phyloP scores from a whole-genome alignment of 1,140 invertebrate species.

The Gryon sp. region DNA sequence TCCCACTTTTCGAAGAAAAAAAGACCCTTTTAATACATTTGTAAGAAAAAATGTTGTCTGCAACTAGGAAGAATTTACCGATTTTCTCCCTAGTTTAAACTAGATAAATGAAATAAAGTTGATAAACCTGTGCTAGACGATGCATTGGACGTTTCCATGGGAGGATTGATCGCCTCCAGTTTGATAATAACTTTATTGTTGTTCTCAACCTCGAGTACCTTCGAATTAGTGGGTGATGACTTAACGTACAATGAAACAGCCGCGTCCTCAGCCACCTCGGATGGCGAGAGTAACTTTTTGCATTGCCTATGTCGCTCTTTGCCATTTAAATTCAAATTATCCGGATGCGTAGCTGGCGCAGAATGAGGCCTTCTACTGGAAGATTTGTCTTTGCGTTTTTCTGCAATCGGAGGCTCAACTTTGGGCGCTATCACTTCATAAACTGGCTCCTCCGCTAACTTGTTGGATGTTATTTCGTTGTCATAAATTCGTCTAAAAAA shows the following conservation, averaged over 20 bases:
- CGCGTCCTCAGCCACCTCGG: slow-evolving; percentile 76
- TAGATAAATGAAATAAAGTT: too few relatives aligned
- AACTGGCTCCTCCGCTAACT: slow-evolving; percentile 67
- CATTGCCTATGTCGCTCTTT: slow-evolving; percentile 64
- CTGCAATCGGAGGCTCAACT: slow-evolving; percentile 66
- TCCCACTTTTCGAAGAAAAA: too few relatives aligned
- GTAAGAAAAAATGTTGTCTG: too few relatives aligned
- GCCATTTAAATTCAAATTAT: slow-evolving; percentile 62
- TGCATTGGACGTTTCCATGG: slow-evolving; percentile 57
- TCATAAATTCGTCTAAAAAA: slow-evolving; percentile 40
- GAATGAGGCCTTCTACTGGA: slow-evolving; percentile 72
- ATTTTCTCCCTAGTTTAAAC: too few relatives aligned
- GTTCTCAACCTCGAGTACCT: slow-evolving; percentile 73
- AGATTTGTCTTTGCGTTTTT: slow-evolving; percentile 64
- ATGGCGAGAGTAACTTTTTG: slow-evolving; percentile 69
- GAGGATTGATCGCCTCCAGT: slow-evolving; percentile 69
- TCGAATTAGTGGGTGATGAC: slow-evolving; percentile 55
- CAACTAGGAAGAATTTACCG: too few relatives aligned
- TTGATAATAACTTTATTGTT: slow-evolving; percentile 76
- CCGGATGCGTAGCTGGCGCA: slow-evolving; percentile 72
- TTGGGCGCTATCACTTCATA: slow-evolving; percentile 73
- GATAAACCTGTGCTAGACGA: slow-evolving; percentile 33
- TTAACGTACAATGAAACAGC: slow-evolving; percentile 56
- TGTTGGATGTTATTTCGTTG: slow-evolving; percentile 33
- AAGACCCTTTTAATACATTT: too few relatives aligned